Base-by-base conservation (phyloP, 2,113 vertebrate genomes). In the Cyanoramphus novaezelandiae region DNA sequence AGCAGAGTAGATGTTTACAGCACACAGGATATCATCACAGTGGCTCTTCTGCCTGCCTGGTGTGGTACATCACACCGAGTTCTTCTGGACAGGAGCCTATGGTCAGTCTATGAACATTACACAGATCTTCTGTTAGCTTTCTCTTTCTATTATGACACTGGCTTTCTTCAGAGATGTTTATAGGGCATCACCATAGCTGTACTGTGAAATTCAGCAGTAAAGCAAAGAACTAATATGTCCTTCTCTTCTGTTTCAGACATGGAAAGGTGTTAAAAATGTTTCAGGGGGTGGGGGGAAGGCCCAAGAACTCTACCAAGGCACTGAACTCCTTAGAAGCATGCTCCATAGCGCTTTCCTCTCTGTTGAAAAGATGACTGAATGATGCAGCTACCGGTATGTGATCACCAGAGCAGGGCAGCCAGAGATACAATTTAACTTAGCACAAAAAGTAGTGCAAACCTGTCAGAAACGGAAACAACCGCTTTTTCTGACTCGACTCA, bases 171-270 rank as follows among this genome's bases (percentile, higher is more conserved):
- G 21, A 74, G 16, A 8, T 4, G 4, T 24, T 71, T 5, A 19
- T 9, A 57, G 6, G 13, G 11, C 28, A 55, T 4, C 15, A 5
- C 19, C 25, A 11, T 1, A 35, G 19, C 13, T 25, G 6, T 1
- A 37, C 3, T 8, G 33, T 7, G 23, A 78, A 74, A 67, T 52
- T 18, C 20, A 72, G 12, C n/a, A 75, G 6, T 14, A 68, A 35
- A 62, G 46, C 2, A 24, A 35, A 39, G 33, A 16, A 4, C 4
- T 27, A 5, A 1, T 0, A 4, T 13, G 15, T 17, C 17, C 17
- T 13, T 8, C 35, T 86, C 10, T 44, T n/a, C 39, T 16, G 37
- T 23, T 9, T 52, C 59, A 63, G 25, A 25, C 0, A 0, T 7
- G 7, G 47, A 75, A 55, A 74, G 2, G 14, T 6, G 10, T 9